A percentile compares a stretch with the other conserved stretches of the same genome.
phyloP scores from a whole-genome alignment of 1,140 invertebrate genomes.

The Acromyrmex echinatior region DNA sequence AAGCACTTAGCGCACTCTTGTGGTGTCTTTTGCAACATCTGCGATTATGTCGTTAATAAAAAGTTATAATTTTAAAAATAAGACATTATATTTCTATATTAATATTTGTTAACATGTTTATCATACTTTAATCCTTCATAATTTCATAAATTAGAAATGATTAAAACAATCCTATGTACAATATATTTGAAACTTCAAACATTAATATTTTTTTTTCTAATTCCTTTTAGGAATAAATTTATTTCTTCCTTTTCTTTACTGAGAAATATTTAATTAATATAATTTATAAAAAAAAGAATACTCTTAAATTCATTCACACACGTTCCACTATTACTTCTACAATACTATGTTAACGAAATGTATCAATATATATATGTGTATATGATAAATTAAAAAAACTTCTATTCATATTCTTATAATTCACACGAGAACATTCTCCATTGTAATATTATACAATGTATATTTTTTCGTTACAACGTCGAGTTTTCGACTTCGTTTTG shows the following conservation, averaged over 20 bases:
- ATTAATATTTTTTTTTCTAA: not conserved
- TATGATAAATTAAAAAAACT: not conserved
- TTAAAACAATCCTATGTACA: not conserved
- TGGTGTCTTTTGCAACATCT: not conserved
- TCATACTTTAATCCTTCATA: not conserved
- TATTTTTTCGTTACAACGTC: not conserved
- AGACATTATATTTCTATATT: not conserved
- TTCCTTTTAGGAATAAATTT: not conserved
- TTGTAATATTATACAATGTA: not conserved
- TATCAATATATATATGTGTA: not conserved
- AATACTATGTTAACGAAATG: not conserved
- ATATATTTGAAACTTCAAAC: not conserved
- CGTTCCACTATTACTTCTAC: not conserved
- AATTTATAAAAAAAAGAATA: not conserved
- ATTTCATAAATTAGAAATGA: not conserved
- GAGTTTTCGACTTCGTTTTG: slow-evolving; percentile 53
- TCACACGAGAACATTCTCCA: not conserved
- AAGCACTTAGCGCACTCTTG: not conserved
- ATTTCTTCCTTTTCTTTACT: not conserved
- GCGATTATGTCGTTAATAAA: not conserved
- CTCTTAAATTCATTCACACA: not conserved
- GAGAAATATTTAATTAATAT: not conserved
- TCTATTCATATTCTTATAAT: slow-evolving; percentile 18
- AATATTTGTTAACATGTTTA: not conserved
- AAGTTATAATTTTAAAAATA: not conserved